A percentile compares a stretch with the other conserved stretches of the same genome.
These are phyloP conservation scores for Chloroclystis v-ata DNA, from an alignment of 2,888 invertebrate species.

Conservation along the genomic window DNA sequence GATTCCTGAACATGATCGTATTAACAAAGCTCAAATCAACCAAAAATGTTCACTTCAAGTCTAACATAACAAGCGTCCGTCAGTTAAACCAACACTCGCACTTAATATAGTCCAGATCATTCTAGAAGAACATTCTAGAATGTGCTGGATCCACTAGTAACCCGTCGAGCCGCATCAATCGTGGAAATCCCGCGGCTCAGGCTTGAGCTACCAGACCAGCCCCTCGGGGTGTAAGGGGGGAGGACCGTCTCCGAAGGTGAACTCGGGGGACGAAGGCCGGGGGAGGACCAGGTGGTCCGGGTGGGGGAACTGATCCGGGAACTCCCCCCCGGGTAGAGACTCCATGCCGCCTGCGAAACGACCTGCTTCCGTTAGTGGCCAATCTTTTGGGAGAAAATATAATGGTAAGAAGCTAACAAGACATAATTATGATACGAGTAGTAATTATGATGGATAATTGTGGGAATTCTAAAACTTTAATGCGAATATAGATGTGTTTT, in stretches of 20 bases:
- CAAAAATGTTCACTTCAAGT: too few species aligned
- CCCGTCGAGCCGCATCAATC: conserved; percentile 77
- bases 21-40: too few species aligned
- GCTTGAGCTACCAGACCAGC: conserved; percentile 78
- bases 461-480: too few species aligned
- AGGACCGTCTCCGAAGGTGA: conserved; percentile 78
- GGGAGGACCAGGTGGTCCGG: conserved; percentile 83
- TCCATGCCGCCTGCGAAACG: conserved; percentile 87
- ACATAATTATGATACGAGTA: too few species aligned
- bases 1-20: too few species aligned
- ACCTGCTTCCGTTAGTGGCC: conserved; percentile 81
- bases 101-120: background rate
- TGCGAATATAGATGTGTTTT: too few species aligned
- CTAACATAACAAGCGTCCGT: conserved; percentile 2
- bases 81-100: conserved; percentile 26
- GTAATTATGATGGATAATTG: too few species aligned
- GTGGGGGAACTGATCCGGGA: conserved; percentile 78
- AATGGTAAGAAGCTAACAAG: background rate
- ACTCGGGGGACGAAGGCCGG: conserved; percentile 86
- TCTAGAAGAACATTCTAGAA: background rate
- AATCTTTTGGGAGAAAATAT: conserved; percentile 5
- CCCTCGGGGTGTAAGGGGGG: conserved; percentile 74
- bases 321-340: conserved; percentile 68
- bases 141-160: conserved; percentile 55
- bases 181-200: conserved; percentile 79